Evolutionary conservation across 2,113 vertebrate genomes (phyloP).

Genomic region (Lophochroa leadbeateri): DNA sequence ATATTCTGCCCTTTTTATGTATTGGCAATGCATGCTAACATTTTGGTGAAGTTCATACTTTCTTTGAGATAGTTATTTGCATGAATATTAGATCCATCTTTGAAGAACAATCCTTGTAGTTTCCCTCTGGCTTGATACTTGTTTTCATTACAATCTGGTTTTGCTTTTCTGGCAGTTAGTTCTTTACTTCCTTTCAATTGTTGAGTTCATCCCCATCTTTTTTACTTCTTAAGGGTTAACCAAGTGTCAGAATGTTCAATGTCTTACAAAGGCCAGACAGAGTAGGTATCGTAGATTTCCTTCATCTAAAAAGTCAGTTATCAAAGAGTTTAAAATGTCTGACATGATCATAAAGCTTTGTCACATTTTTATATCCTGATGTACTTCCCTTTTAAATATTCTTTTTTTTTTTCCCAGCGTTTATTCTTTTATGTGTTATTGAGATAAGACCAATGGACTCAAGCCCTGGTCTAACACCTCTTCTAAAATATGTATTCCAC

Average conservation of each 20-base stretch:
- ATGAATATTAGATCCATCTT: not conserved
- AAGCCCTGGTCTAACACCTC: not conserved
- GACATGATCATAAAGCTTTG: not conserved
- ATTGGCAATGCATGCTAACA: not conserved
- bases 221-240: not conserved
- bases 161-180: not conserved
- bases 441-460: not conserved
- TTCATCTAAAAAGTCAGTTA: not conserved
- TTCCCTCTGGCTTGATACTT: not conserved
- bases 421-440: not conserved
- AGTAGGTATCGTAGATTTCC: not conserved
- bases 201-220: not conserved
- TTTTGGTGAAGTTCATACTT: not conserved
- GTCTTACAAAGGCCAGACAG: not conserved
- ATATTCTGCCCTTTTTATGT: not conserved
- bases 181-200: not conserved
- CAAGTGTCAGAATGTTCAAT: not conserved
- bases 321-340: not conserved
- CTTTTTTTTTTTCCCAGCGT: not conserved
- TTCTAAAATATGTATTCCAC: not conserved
- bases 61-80: not conserved
- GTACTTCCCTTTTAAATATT: not conserved
- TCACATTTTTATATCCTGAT: not conserved
- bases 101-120: not conserved
- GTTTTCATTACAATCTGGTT: not conserved